phyloP scores from a whole-genome alignment of 2,113 vertebrate genomes.

The Hydrochoerus hydrochaeris region DNA sequence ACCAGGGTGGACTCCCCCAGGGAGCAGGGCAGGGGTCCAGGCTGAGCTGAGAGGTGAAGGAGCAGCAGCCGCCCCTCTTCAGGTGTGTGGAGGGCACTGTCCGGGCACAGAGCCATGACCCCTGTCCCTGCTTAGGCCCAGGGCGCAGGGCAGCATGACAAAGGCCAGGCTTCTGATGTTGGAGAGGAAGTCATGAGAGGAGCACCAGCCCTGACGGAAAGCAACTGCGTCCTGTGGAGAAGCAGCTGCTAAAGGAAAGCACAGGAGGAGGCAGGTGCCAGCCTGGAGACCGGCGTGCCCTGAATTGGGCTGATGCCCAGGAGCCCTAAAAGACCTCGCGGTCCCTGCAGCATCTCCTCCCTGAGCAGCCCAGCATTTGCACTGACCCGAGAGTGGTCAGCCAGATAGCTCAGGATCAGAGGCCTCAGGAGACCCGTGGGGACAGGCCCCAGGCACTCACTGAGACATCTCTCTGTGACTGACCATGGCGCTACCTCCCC shows the following conservation, averaged over 20 bases:
- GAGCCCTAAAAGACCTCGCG: not conserved
- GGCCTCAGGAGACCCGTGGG: accelerated
- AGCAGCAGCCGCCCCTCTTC: not conserved
- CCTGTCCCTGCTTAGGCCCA: not conserved
- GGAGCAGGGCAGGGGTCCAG: not conserved
- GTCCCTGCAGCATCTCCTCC: not conserved
- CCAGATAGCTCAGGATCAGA: not conserved
- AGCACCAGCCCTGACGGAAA: not conserved
- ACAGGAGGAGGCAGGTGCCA: not conserved
- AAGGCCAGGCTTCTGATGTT: not conserved
- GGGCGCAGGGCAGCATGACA: not conserved
- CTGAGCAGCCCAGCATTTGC: not conserved
- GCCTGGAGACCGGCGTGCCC: not conserved
- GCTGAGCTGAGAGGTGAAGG: not conserved
- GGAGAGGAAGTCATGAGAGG: not conserved
- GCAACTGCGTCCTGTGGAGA: not conserved
- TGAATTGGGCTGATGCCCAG: not conserved
- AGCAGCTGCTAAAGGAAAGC: not conserved
- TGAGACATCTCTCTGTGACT: not conserved
- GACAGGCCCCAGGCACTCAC: too few relatives aligned
- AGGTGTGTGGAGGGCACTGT: not conserved
- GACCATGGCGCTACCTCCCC: not conserved
- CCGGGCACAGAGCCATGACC: not conserved
- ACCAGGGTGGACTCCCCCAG: not conserved
- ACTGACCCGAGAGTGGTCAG: not conserved